Conservation (phyloP, 1,140 invertebrate genomes). For the Bradysia coprophila region DNA sequence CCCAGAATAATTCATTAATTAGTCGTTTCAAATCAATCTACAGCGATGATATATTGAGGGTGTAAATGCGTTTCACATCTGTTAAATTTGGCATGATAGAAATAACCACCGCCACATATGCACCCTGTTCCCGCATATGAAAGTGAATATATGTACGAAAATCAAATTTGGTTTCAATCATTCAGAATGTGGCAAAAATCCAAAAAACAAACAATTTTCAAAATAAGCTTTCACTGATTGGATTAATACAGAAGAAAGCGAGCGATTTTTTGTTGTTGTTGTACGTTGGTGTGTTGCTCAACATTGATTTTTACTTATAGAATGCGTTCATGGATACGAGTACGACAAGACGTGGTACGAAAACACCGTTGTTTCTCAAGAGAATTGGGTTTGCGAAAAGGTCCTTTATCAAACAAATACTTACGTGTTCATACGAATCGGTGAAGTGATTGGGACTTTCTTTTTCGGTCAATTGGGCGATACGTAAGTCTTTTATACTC, state of each 20-base stretch:
- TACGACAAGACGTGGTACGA: conserved; percentile 30
- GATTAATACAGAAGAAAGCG: not conserved
- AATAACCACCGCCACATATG: too few species aligned
- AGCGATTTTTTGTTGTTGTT: not conserved
- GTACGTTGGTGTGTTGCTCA: not conserved
- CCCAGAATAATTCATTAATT: too few species aligned
- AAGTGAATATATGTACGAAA: not conserved
- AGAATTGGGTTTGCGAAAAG: conserved; percentile 34
- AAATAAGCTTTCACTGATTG: not conserved
- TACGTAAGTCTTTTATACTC: conserved; percentile 22
- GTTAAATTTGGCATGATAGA: too few species aligned
- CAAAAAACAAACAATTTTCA: not conserved
- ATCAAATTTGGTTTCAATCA: not conserved
- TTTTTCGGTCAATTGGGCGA: conserved; percentile 32
- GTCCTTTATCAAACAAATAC: conserved; percentile 28
- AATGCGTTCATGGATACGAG: conserved; percentile 24
- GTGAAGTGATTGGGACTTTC: conserved; percentile 30
- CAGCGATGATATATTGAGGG: too few species aligned
- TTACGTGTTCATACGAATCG: conserved; percentile 27
- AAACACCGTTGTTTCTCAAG: conserved; percentile 24
- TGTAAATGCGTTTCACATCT: too few species aligned
- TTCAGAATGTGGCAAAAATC: not conserved
- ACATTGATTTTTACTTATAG: not conserved
- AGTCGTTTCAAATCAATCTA: too few species aligned
- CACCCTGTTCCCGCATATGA: too few species aligned